These are phyloP conservation scores for Eidolon helvum DNA, from an alignment of 2,113 vertebrate genomes.

Conservation along the genomic window DNA sequence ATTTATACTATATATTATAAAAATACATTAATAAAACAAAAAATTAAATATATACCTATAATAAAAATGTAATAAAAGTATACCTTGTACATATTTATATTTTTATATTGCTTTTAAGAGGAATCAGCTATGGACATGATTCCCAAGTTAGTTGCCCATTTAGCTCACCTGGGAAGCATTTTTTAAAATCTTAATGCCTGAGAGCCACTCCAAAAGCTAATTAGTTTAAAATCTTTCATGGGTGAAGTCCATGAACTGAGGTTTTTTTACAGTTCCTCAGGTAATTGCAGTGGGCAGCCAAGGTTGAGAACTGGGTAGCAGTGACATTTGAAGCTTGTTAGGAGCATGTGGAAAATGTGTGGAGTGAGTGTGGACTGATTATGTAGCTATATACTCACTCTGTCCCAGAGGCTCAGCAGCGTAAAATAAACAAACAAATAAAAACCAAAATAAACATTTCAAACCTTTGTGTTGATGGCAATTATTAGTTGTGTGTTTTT, in stretches of 20 bases:
- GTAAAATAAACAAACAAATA: neutral
- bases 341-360: neutral
- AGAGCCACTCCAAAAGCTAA: neutral
- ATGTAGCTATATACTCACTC: fast-evolving
- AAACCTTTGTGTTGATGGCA: neutral
- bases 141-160: neutral
- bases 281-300: neutral
- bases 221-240: neutral
- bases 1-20: neutral
- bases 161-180: neutral
- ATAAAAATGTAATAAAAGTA: neutral
- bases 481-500: neutral
- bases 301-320: neutral
- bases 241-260: neutral
- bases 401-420: neutral
- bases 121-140: neutral
- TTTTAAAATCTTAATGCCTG: neutral
- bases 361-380: neutral
- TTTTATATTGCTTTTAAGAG: neutral
- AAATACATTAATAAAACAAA: neutral
- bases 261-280: neutral
- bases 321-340: neutral
- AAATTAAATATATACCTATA: neutral
- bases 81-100: neutral
- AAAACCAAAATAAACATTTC: neutral